Evolutionary conservation across 2,113 vertebrate genomes (phyloP).

Genomic region (Ifrita kowaldi): DNA sequence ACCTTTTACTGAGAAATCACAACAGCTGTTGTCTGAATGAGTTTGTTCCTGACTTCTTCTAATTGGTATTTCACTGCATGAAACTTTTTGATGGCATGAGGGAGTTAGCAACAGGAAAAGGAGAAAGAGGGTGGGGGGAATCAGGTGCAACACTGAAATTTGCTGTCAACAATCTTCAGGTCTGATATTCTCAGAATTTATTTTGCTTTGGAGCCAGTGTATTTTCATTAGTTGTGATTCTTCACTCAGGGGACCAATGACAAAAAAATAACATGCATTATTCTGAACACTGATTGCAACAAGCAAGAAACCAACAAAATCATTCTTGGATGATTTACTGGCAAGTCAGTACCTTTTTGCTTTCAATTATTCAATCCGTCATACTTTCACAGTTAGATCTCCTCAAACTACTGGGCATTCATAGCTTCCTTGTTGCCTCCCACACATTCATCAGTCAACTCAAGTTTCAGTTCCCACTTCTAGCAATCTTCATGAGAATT

Average conservation of each 20-base stretch:
- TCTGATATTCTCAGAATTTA: background rate
- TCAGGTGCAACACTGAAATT: background rate
- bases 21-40: background rate
- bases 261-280: background rate
- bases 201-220: background rate
- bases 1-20: background rate
- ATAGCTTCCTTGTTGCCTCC: background rate
- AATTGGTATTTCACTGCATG: background rate
- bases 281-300: background rate
- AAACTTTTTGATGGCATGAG: background rate
- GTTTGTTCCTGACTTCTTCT: background rate
- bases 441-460: background rate
- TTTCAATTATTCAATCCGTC: background rate
- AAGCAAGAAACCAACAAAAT: background rate
- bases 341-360: background rate
- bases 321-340: background rate
- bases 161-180: background rate
- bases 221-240: background rate
- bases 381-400: background rate
- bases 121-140: background rate
- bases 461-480: background rate
- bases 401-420: background rate
- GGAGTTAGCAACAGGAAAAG: background rate
- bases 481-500: background rate
- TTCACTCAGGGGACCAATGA: background rate